A percentile compares a stretch with the other conserved stretches of the same genome.
Evolutionary conservation across 2,113 vertebrate genomes (phyloP).

Genomic region (Menura novaehollandiae): DNA sequence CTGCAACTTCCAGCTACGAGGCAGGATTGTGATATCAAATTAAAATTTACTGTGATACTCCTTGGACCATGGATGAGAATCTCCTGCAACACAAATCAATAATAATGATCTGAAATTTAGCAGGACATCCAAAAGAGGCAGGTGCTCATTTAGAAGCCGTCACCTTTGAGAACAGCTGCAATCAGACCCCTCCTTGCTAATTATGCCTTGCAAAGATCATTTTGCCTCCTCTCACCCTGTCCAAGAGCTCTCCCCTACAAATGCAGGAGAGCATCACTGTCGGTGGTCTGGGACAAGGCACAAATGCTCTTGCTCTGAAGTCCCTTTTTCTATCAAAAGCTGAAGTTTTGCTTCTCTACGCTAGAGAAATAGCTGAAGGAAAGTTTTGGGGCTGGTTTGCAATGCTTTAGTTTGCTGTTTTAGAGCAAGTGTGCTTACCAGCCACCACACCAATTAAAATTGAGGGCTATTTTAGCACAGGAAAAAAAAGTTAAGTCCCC

Average conservation of each 20-base stretch:
- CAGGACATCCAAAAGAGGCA: neutral
- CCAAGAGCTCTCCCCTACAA: neutral
- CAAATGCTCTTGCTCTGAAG: neutral
- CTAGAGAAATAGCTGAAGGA: neutral
- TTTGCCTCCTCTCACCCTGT: neutral
- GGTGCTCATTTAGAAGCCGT: neutral
- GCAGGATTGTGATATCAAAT: neutral
- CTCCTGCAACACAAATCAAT: neutral
- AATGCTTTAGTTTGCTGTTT: neutral
- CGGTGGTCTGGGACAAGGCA: neutral
- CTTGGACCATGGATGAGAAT: neutral
- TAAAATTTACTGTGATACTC: neutral
- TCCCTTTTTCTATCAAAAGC: neutral
- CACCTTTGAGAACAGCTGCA: neutral
- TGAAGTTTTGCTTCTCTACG: neutral
- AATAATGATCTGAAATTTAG: neutral
- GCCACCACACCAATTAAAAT: neutral
- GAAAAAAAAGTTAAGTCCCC: neutral
- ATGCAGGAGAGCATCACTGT: neutral
- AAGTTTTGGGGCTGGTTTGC: neutral
- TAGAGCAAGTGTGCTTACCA: neutral
- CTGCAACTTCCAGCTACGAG: neutral
- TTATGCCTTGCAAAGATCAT: neutral
- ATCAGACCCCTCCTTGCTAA: neutral
- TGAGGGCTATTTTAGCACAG: neutral